Percentiles rank a stretch among this genome's conserved stretches.
These are phyloP conservation scores for Callionymus lyra DNA, from an alignment of 2,113 vertebrate species.

Conservation along the genomic window DNA sequence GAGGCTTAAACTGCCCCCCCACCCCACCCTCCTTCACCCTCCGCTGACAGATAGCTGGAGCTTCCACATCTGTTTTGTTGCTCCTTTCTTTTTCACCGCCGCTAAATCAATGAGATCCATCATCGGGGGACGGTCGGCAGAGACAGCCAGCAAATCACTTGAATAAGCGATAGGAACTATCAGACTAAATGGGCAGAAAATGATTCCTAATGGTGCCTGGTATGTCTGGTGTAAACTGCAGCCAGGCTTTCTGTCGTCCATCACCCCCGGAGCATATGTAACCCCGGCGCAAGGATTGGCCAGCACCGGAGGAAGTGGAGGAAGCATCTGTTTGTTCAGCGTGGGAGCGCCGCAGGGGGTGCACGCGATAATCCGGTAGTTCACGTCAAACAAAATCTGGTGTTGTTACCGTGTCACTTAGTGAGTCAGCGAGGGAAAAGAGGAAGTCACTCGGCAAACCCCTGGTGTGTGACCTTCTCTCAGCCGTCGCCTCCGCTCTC, in stretches of 20 bases:
- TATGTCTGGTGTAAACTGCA: slow-evolving; percentile 42
- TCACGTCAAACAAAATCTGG: slow-evolving; percentile 38
- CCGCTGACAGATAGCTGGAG: slow-evolving; percentile 34
- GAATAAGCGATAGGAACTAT: slow-evolving; percentile 51
- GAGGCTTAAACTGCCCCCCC: slow-evolving; percentile 41
- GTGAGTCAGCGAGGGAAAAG: slow-evolving; percentile 13
- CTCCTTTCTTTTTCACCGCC: slow-evolving; percentile 24
- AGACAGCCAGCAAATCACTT: slow-evolving; percentile 43
- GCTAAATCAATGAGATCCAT: slow-evolving; percentile 49
- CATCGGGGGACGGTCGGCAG: slow-evolving; percentile 23
- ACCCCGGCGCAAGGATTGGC: slow-evolving; percentile 10
- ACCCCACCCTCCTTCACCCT: slow-evolving; percentile 19
- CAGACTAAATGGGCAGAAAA: slow-evolving; percentile 58
- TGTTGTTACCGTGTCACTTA: slow-evolving; percentile 21
- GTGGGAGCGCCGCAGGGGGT: slow-evolving; percentile 35
- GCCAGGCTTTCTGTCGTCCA: slow-evolving; percentile 37
- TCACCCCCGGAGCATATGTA: slow-evolving; percentile 43
- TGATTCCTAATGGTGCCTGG: slow-evolving; percentile 53
- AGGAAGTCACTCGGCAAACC: slow-evolving; percentile 11
- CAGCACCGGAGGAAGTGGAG: slow-evolving; percentile 16
- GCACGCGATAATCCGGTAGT: slow-evolving; percentile 17
- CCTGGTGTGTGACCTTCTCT: slow-evolving; percentile 29
- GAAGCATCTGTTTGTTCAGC: slow-evolving; percentile 38
- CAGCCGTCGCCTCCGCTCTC: slow-evolving; percentile 4
- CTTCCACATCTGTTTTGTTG: slow-evolving; percentile 25